Evolutionary conservation across 2,113 vertebrate genomes (phyloP).

Genomic region (Anas platyrhynchos): DNA sequence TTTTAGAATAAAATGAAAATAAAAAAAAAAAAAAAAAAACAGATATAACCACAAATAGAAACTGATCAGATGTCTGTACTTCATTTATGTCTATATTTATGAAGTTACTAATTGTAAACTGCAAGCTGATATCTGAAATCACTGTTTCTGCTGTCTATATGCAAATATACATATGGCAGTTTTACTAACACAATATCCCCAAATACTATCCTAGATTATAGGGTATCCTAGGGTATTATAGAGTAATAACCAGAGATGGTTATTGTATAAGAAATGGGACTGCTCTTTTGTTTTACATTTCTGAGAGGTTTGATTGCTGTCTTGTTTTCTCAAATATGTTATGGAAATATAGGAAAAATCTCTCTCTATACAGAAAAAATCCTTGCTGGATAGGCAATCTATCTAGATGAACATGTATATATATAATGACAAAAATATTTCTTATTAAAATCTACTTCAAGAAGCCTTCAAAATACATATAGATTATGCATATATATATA

Average conservation of each 20-base stretch:
- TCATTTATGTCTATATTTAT: background rate
- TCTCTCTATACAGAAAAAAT: background rate
- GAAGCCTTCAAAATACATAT: background rate
- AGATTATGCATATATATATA: background rate
- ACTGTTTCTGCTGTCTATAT: background rate
- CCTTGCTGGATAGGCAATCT: background rate
- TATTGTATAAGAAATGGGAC: background rate
- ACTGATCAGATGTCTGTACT: background rate
- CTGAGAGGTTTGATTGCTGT: background rate
- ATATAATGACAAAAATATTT: background rate
- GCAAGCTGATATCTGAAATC: background rate
- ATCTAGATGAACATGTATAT: background rate
- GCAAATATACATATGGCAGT: rapidly evolving
- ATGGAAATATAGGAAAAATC: background rate
- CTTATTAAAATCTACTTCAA: background rate
- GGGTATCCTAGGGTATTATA: background rate
- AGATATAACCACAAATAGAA: background rate
- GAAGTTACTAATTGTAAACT: background rate
- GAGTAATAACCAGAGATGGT: too few species aligned
- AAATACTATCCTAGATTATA: background rate
- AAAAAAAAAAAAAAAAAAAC: background rate
- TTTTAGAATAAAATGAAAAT: background rate
- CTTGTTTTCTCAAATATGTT: background rate
- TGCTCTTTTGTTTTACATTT: background rate
- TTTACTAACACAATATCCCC: background rate